These are phyloP conservation scores for Ascaphus truei DNA, from an alignment of 2,113 vertebrate genomes.

Conservation along the genomic window DNA sequence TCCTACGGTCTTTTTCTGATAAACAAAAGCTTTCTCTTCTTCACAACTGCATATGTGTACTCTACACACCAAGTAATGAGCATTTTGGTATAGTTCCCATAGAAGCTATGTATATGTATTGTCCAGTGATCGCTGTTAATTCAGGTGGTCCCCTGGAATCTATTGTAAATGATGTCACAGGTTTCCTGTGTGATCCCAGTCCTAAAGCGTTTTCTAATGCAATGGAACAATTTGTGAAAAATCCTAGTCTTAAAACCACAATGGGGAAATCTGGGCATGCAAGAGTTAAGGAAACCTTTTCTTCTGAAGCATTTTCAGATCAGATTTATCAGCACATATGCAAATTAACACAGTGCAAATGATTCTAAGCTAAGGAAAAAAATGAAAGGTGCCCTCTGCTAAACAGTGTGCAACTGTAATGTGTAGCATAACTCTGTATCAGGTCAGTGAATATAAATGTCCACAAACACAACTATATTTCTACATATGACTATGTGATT, in stretches of 20 bases:
- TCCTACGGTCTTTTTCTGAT: slow-evolving; percentile 87
- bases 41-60: slow-evolving; percentile 68
- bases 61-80: slow-evolving; percentile 93
- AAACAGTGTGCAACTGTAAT: too few relatives aligned
- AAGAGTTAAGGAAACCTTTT: slow-evolving; percentile 84
- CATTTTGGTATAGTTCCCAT: slow-evolving; percentile 96
- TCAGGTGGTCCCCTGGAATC: slow-evolving; percentile 93
- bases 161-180: slow-evolving; percentile 74
- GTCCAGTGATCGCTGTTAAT: slow-evolving; percentile 88
- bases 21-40: slow-evolving; percentile 82
- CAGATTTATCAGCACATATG: slow-evolving; percentile 78
- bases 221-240: slow-evolving; percentile 78
- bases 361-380: too few relatives aligned
- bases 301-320: slow-evolving; percentile 80
- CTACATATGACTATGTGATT: too few relatives aligned
- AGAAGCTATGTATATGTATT: slow-evolving; percentile 91
- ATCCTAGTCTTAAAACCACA: slow-evolving; percentile 71
- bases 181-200: slow-evolving; percentile 83
- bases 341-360: slow-evolving; percentile 65
- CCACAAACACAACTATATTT: too few relatives aligned
- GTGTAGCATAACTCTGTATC: too few relatives aligned
- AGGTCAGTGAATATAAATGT: too few relatives aligned
- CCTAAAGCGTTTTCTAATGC: slow-evolving; percentile 77
- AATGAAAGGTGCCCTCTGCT: too few relatives aligned
- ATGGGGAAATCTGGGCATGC: slow-evolving; percentile 86